Evolutionary conservation across 64 coral and sea anemone species (phyloP).

Genomic region (Trachythela sp.): DNA sequence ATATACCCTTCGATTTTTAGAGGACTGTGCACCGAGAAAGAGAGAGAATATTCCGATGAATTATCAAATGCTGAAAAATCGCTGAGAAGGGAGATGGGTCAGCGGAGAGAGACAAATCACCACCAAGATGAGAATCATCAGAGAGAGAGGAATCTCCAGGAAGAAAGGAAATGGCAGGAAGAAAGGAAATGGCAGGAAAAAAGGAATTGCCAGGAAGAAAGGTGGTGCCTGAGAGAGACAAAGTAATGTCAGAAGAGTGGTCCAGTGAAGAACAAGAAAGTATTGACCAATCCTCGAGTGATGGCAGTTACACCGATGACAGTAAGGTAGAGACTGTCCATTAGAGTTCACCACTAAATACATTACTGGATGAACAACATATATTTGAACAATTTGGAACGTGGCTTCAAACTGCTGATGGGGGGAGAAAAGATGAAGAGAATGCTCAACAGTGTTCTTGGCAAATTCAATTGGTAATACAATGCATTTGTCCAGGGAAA

Average conservation of each 20-base stretch:
- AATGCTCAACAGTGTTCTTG: not conserved
- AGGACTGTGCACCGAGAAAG: not conserved
- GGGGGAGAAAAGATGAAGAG: not conserved
- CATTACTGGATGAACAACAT: not conserved
- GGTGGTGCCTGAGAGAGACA: not conserved
- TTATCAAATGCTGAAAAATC: not conserved
- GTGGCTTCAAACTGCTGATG: constrained; percentile 14
- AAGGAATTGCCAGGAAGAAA: too few species aligned
- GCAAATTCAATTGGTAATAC: not conserved
- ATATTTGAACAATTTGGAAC: not conserved
- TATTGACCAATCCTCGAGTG: not conserved
- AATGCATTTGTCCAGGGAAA: not conserved
- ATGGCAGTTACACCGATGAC: not conserved
- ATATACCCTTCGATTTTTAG: constrained; percentile 4
- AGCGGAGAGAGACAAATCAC: too few species aligned
- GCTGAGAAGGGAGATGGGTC: too few species aligned
- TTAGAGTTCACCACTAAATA: not conserved
- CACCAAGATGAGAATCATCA: too few species aligned
- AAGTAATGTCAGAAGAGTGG: not conserved
- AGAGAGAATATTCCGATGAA: not conserved
- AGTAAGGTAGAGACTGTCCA: not conserved
- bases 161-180: too few species aligned
- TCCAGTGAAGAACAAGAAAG: not conserved
- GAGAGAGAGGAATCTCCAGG: too few species aligned
- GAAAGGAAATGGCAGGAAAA: too few species aligned